These are phyloP conservation scores for Typhlomys cinereus DNA, from an alignment of 2,113 vertebrate species.

Conservation along the genomic window DNA sequence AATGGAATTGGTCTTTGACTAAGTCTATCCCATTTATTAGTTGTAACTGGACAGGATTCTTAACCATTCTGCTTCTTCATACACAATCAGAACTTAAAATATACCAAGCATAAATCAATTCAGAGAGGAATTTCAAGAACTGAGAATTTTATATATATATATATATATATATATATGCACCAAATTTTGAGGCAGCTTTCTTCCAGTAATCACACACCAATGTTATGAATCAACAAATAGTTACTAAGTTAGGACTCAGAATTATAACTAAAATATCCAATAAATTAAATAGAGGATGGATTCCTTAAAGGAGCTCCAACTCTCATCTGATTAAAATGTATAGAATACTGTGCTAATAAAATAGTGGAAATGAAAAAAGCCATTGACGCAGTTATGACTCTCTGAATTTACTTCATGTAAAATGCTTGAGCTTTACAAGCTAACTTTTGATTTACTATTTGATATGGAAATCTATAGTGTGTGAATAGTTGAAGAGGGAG, in stretches of 20 bases:
- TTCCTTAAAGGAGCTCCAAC: background rate
- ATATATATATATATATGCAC: background rate
- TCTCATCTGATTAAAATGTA: conserved; percentile 21
- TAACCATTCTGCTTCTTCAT: background rate
- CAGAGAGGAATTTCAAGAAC: background rate
- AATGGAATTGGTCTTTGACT: background rate
- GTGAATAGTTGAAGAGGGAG: background rate
- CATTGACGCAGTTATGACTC: background rate
- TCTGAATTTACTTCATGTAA: conserved; percentile 10
- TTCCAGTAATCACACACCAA: background rate
- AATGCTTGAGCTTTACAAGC: conserved; percentile 15
- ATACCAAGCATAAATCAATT: background rate
- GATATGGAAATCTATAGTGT: conserved; percentile 40
- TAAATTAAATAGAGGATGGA: background rate
- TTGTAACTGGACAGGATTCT: background rate
- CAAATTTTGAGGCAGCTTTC: background rate
- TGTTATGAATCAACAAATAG: conserved; percentile 29
- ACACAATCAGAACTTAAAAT: background rate
- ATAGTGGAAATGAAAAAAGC: background rate
- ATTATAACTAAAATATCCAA: background rate
- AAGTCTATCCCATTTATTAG: background rate
- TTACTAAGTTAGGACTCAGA: background rate
- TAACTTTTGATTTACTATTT: conserved; percentile 28
- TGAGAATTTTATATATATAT: background rate
- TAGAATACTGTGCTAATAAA: conserved; percentile 37